Base-by-base conservation (phyloP, 2,888 invertebrate genomes). In the Matsumyia berberina region DNA sequence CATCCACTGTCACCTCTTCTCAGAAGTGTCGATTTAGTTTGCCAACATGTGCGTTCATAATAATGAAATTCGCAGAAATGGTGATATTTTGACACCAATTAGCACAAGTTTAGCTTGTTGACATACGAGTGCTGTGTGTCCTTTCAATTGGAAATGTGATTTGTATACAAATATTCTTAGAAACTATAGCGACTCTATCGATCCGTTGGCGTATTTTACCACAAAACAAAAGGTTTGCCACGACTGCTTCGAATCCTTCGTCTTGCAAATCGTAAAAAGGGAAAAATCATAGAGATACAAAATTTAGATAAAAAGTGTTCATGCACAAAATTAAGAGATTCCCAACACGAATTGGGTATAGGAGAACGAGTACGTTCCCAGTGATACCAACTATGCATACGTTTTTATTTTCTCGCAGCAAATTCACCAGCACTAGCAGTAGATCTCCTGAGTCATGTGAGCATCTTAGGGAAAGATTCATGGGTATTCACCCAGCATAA, bases 261-360 rank as follows among this genome's bases (percentile, higher is more conserved):
- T n/a, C n/a, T 11, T 33, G 33, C 8, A 44, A 81, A 57, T 37
- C 15, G 55, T n/a, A 74, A 57, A 29, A 29, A 51, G 29, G 12
- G n/a, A 1, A 49, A 4, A 66, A 70, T 31, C 55, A 46, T 49
- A 37, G 17, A 42, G 76, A 69, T 42, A 77, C 69, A 35, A 77
- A 42, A 76, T 72, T 55, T 39, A 66, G 66, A 76, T 46, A 77
- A 66, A 64, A 76, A 72, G 69, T 70, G 66, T 60, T 77, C 77
- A 70, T 82, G 74, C 77, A 76, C 66, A 77, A 82, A 77, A 82
- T 77, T 82, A 72, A 82, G 66, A 72, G 76, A 72, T 77, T 82
- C 77, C 46, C 60, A 17, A 12, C 77, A 72, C 60, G 77, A 77
- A 66, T 66, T 42, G 62, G 31, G 64, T 24, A 24, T 24, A 24